Evolutionary conservation across 2,113 vertebrate genomes (phyloP).

Genomic region (Gymnogyps californianus): DNA sequence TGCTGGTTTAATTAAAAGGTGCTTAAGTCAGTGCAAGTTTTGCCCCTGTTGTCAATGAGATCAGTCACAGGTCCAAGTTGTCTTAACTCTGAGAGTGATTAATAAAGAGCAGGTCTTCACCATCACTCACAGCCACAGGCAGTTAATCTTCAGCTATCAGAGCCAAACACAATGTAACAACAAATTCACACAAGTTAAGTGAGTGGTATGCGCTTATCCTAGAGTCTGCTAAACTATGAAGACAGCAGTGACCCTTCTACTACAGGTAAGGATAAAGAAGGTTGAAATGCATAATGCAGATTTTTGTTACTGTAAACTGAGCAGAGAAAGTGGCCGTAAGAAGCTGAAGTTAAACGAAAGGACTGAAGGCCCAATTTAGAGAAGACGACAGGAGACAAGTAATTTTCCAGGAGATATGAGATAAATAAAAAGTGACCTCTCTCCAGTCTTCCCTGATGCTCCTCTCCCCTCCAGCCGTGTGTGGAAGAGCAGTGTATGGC

Average conservation of each 20-base stretch:
- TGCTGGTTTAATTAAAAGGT: background rate
- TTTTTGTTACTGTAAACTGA: background rate
- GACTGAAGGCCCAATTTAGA: background rate
- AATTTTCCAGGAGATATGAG: background rate
- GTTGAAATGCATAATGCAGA: background rate
- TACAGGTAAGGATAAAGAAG: background rate
- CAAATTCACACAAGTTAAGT: background rate
- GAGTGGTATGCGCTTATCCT: background rate
- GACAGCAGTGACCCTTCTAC: background rate
- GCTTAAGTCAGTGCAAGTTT: constrained; percentile 9
- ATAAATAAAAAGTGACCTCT: background rate
- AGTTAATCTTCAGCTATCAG: background rate
- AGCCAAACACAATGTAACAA: background rate
- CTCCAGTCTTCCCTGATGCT: background rate
- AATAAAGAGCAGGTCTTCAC: background rate
- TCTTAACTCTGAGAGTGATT: background rate
- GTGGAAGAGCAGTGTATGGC: rapidly evolving
- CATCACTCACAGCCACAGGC: background rate
- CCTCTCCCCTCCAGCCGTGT: background rate
- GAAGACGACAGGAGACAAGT: background rate
- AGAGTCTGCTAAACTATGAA: background rate
- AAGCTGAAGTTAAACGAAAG: background rate
- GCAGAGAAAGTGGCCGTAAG: rapidly evolving
- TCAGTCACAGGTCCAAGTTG: background rate
- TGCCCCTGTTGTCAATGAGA: background rate